Evolutionary conservation across 2,797 vertebrate species (phyloP).

Genomic region (Sylvia borin): DNA sequence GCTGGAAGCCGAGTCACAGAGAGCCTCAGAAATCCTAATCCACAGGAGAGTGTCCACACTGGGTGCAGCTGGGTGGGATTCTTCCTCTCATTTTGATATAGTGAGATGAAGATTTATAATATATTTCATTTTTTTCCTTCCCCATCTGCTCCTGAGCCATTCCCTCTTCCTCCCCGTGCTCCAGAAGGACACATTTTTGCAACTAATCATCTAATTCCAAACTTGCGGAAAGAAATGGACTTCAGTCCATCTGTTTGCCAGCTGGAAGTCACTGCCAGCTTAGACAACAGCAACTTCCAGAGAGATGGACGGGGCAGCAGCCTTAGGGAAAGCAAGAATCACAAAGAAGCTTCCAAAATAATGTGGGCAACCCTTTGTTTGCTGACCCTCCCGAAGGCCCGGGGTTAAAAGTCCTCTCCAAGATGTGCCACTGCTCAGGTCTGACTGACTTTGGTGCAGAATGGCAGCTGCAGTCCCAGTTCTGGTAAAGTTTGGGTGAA

Average conservation of each 20-base stretch:
- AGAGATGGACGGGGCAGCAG: not conserved
- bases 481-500: not conserved
- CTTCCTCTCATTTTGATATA: not conserved
- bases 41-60: not conserved
- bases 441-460: not conserved
- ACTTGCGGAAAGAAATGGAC: not conserved
- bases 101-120: not conserved
- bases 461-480: not conserved
- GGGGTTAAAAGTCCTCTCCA: not conserved
- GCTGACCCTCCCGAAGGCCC: not conserved
- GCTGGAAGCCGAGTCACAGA: accelerated
- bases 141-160: not conserved
- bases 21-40: not conserved
- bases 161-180: not conserved
- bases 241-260: constrained; percentile 26
- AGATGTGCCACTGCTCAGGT: not conserved
- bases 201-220: not conserved
- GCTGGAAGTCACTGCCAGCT: not conserved
- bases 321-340: not conserved
- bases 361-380: not conserved
- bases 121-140: not conserved
- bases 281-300: not conserved
- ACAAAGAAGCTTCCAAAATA: not conserved
- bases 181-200: not conserved
- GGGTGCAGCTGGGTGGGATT: not conserved